These are phyloP conservation scores for Salpingus planirostris DNA, from an alignment of 2,888 invertebrate genomes.

Conservation along the genomic window DNA sequence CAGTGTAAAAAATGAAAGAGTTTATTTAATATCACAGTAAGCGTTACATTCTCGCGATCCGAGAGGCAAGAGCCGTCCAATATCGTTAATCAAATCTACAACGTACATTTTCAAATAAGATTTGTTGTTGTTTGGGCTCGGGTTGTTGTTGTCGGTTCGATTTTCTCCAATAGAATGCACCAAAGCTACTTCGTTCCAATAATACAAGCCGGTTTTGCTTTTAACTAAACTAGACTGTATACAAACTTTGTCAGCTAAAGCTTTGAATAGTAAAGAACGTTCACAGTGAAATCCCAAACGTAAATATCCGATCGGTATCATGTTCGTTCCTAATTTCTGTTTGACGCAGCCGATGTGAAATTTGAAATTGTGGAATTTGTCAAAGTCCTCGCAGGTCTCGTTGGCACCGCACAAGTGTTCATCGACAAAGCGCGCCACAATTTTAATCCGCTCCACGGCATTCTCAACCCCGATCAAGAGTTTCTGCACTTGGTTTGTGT, in stretches of 20 bases:
- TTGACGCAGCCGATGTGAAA: conserved; percentile 27
- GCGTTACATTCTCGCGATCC: conserved; percentile 33
- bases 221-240: conserved; percentile 43
- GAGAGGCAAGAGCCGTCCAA: conserved; percentile 40
- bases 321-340: conserved; percentile 36
- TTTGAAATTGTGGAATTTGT: conserved; percentile 26
- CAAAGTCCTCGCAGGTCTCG: conserved; percentile 16
- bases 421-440: conserved; percentile 28
- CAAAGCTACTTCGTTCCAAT: conserved; percentile 38
- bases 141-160: too few relatives aligned
- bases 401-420: conserved; percentile 27
- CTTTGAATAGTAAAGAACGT: conserved; percentile 45
- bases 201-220: conserved; percentile 25
- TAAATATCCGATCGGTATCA: conserved; percentile 45
- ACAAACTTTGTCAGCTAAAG: conserved; percentile 45
- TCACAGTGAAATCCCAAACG: conserved; percentile 45
- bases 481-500: conserved; percentile 21
- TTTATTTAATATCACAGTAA: conserved; percentile 29
- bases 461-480: conserved; percentile 10
- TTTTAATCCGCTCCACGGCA: conserved; percentile 20
- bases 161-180: conserved; percentile 4
- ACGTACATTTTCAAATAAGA: conserved; percentile 33
- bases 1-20: conserved; percentile 42
- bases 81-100: conserved; percentile 41
- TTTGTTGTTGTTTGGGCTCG: conserved; percentile 1